phyloP scores from a whole-genome alignment of 2,113 vertebrate genomes.

The Rostratula benghalensis region DNA sequence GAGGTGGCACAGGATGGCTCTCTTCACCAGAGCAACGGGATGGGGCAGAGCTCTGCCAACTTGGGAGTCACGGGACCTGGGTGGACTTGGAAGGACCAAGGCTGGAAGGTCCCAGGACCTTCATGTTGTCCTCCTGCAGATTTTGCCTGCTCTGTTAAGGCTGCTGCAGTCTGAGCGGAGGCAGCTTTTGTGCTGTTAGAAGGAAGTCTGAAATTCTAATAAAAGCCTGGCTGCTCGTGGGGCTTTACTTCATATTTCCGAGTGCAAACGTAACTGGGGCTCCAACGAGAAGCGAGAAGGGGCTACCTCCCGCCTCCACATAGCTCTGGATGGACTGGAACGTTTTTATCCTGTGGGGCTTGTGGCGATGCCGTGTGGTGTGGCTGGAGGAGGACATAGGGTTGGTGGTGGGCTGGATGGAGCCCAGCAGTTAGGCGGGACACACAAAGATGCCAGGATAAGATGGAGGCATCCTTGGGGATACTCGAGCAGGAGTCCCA shows the following conservation, averaged over 20 bases:
- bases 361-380: rapidly evolving
- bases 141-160: neutral
- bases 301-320: rapidly evolving
- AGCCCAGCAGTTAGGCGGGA: neutral
- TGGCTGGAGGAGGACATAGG: neutral
- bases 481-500: neutral
- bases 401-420: neutral
- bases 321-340: neutral
- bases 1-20: neutral
- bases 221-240: rapidly evolving
- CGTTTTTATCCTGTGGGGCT: rapidly evolving
- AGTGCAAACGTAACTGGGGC: neutral
- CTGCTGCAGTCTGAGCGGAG: neutral
- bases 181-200: neutral
- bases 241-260: neutral
- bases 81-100: neutral
- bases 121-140: neutral
- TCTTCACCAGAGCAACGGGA: neutral
- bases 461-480: neutral
- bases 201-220: neutral
- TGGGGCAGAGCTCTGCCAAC: neutral
- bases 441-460: neutral
- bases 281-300: neutral
- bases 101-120: neutral
- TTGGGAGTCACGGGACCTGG: rapidly evolving